Evolutionary conservation across 2,888 invertebrate species (phyloP), one percentile per base, ranked within the genome.

Genomic region (Hydriomena furcata): DNA sequence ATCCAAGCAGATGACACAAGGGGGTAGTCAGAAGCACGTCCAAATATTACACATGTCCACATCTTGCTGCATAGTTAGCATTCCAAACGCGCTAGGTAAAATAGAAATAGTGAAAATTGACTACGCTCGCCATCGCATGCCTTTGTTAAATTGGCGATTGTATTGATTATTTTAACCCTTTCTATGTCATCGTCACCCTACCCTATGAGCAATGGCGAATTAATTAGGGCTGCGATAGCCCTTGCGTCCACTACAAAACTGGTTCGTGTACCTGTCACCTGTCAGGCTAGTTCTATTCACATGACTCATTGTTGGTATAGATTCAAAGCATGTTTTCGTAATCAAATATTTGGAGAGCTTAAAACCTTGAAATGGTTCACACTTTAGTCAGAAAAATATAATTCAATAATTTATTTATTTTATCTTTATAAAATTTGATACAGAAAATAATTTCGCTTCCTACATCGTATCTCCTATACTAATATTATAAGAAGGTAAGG

Each of bases 151-250:
- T 31, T 6, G 8, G 8, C 2, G 17, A 48, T 12, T 10, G 2
- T 58, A 73, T 69, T 59, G 67, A 70, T 71, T 69, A 35, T 63
- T 56, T 30, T 36, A 58, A 64, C 68, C 73, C 73, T 60, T 62
- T 57, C 31, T 27, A 30, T 28, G 2, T 4, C 27, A 44, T 31
- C 28, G 20, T 32, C 28, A 30, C 24, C 42, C 49, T 41, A 61
- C 55, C 60, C 62, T 48, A 51, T 54, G 61, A 60, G 61, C 61
- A 52, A 55, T 37, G 41, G 43, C 47, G 45, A 61, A 56, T 61
- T 53, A 49, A 56, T 41, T 41, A 48, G 52, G 49, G 49, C 65
- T 61, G 63, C 38, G 27, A 21, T 35, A 44, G 57, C 57, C 6
- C 49, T 30, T 37, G 45, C 52, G 58, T 36, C 41, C 56, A 49